phyloP scores from a whole-genome alignment of 1,140 invertebrate genomes.

The Aphaenogaster floridana region DNA sequence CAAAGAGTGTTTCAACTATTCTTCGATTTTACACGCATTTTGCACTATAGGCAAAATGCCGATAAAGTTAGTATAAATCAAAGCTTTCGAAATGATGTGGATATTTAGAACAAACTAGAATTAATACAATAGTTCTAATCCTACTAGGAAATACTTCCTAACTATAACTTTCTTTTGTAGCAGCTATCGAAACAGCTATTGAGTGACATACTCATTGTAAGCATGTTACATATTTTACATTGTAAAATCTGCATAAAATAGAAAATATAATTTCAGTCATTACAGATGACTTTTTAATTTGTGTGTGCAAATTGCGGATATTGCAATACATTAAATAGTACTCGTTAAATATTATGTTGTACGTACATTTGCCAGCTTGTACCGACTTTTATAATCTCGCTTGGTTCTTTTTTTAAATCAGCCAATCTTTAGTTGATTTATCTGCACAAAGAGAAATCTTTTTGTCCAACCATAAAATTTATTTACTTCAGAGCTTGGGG shows the following conservation, averaged over 20 bases:
- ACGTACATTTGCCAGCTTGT: background rate
- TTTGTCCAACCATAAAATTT: background rate
- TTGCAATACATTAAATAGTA: background rate
- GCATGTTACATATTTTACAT: background rate
- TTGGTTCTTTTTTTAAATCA: background rate
- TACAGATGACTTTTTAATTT: background rate
- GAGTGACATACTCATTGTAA: background rate
- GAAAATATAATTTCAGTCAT: background rate
- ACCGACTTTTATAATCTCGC: background rate
- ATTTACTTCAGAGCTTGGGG: background rate
- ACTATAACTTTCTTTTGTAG: background rate
- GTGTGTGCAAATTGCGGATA: background rate
- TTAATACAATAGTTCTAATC: slow-evolving; percentile 16
- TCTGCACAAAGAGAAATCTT: background rate
- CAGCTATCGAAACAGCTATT: background rate
- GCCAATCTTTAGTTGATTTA: background rate
- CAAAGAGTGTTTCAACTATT: slow-evolving; percentile 21
- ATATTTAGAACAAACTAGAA: background rate
- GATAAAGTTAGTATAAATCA: background rate
- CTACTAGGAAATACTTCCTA: background rate
- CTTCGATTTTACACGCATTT: background rate
- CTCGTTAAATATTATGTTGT: background rate
- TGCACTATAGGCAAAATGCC: background rate
- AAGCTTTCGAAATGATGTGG: background rate
- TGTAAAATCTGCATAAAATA: background rate